Evolutionary conservation across 2,888 invertebrate genomes (phyloP).

Genomic region (Cantharis rustica): DNA sequence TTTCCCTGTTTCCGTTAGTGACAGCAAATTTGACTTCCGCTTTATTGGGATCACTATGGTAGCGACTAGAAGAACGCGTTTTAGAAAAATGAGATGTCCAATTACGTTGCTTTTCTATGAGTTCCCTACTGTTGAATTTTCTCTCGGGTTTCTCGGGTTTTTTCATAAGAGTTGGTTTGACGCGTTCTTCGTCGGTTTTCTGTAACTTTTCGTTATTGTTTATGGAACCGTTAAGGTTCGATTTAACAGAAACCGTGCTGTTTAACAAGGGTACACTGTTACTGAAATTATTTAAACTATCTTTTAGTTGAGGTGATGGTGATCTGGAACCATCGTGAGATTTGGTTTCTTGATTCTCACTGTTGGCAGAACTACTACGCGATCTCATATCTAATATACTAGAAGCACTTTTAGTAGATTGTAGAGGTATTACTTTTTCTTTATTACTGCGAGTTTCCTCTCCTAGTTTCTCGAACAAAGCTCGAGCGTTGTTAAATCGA

Average conservation of each 20-base stretch:
- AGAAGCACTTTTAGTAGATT: conserved; percentile 55
- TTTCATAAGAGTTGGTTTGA: conserved; percentile 49
- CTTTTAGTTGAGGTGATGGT: conserved; percentile 57
- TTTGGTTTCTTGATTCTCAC: conserved; percentile 64
- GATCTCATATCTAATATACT: conserved; percentile 63
- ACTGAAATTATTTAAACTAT: conserved; percentile 62
- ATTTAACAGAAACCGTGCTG: conserved; percentile 47
- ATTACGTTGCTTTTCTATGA: conserved; percentile 89
- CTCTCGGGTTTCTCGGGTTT: conserved; percentile 86
- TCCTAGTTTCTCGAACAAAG: conserved; percentile 88
- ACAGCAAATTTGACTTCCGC: conserved; percentile 60
- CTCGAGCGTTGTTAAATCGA: conserved; percentile 89
- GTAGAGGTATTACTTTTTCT: conserved; percentile 47
- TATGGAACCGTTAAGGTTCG: conserved; percentile 34
- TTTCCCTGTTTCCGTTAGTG: conserved; percentile 49
- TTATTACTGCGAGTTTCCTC: conserved; percentile 66
- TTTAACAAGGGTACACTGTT: conserved; percentile 60
- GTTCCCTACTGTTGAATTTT: conserved; percentile 80
- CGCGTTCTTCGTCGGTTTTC: conserved; percentile 39
- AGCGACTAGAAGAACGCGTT: conserved; percentile 65
- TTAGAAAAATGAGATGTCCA: conserved; percentile 92
- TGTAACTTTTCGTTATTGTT: conserved; percentile 37
- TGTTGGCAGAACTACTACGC: conserved; percentile 69
- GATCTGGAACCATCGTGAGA: conserved; percentile 51
- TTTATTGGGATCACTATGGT: conserved; percentile 68